phyloP scores from a whole-genome alignment of 2,797 vertebrate species.

The Sebastes itinus region DNA sequence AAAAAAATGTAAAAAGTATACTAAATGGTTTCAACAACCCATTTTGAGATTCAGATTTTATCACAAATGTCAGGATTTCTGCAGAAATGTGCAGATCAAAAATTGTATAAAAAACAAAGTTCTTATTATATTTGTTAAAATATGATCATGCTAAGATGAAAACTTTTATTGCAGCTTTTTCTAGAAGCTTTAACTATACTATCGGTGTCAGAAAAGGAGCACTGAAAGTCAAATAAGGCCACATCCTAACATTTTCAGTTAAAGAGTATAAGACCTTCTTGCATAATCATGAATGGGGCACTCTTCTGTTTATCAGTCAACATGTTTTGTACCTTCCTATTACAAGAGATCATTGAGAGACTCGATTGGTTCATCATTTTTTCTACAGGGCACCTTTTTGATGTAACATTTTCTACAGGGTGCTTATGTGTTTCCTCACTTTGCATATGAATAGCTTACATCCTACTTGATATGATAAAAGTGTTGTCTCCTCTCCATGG shows the following conservation, averaged over 20 bases:
- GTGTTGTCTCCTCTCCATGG: slow-evolving; percentile 20
- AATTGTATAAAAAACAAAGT: slow-evolving; percentile 51
- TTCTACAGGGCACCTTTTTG: slow-evolving; percentile 69
- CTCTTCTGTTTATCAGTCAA: slow-evolving; percentile 23
- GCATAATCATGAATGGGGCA: slow-evolving; percentile 38
- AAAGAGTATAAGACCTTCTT: slow-evolving; percentile 25
- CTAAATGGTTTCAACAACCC: slow-evolving; percentile 48
- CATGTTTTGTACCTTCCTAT: slow-evolving; percentile 60
- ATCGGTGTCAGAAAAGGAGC: slow-evolving; percentile 35
- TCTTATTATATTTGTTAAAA: slow-evolving; percentile 74
- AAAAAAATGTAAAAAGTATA: slow-evolving; percentile 25
- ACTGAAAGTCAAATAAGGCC: slow-evolving; percentile 38
- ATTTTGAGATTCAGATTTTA: slow-evolving; percentile 70
- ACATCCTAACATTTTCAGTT: slow-evolving; percentile 35
- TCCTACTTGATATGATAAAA: slow-evolving; percentile 33
- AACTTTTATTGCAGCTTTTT: slow-evolving; percentile 69
- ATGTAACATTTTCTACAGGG: slow-evolving; percentile 68
- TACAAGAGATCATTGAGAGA: slow-evolving; percentile 42
- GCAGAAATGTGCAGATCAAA: slow-evolving; percentile 54
- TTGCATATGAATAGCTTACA: slow-evolving; percentile 39
- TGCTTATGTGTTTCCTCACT: slow-evolving; percentile 51
- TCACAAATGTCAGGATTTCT: slow-evolving; percentile 50
- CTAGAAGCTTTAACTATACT: slow-evolving; percentile 67
- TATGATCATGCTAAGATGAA: slow-evolving; percentile 43
- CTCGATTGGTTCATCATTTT: slow-evolving; percentile 45